A percentile compares a stretch with the other conserved stretches of the same genome.
These are phyloP conservation scores for Prunella strophiata DNA, from an alignment of 2,797 vertebrate genomes.

Conservation along the genomic window DNA sequence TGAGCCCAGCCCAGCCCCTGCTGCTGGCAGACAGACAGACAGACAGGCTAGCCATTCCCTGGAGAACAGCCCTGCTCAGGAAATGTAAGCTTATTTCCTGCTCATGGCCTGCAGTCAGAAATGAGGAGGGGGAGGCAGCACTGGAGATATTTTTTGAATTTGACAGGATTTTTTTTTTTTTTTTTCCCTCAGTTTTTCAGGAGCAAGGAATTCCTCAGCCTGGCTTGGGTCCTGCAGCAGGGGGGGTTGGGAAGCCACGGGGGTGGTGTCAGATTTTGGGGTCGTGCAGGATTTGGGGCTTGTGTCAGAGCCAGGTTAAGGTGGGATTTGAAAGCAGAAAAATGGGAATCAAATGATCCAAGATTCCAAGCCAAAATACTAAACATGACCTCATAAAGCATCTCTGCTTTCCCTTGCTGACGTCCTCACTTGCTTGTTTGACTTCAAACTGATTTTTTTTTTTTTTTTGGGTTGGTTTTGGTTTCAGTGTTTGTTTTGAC, in stretches of 20 bases:
- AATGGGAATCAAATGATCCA: not conserved
- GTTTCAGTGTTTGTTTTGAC: not conserved
- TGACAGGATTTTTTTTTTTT: slow-evolving; percentile 10
- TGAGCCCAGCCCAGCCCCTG: not conserved
- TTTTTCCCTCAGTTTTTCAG: not conserved
- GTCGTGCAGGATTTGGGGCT: not conserved
- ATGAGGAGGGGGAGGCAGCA: slow-evolving; percentile 60
- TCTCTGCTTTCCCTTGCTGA: not conserved
- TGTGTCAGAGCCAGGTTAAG: not conserved
- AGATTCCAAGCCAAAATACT: not conserved
- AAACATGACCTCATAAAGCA: not conserved
- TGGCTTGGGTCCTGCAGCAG: not conserved
- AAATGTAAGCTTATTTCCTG: slow-evolving; percentile 70
- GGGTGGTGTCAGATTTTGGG: not conserved
- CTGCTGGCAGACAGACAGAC: not conserved
- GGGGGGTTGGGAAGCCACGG: not conserved
- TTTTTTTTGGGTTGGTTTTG: not conserved
- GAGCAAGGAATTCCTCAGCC: not conserved
- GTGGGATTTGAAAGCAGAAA: not conserved
- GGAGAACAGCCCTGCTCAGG: slow-evolving; percentile 63
- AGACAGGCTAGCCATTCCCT: slow-evolving; percentile 13
- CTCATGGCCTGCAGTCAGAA: slow-evolving; percentile 59
- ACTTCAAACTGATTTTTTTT: not conserved
- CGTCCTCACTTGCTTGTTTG: not conserved
- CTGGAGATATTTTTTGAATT: slow-evolving; percentile 40